Evolutionary conservation across 2,113 vertebrate genomes (phyloP).

Genomic region (Pongo abelii): DNA sequence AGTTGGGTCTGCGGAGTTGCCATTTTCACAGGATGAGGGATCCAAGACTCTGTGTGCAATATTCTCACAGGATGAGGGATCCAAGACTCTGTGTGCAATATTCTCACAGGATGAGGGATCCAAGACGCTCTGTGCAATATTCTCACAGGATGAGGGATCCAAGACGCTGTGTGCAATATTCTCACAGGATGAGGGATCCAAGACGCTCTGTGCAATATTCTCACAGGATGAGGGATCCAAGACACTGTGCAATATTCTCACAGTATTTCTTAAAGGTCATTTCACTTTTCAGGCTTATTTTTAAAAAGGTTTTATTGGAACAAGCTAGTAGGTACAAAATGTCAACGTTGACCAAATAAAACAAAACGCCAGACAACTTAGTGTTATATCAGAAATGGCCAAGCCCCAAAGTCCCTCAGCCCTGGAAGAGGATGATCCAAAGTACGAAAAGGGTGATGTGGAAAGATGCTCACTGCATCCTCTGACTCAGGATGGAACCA

Average conservation of each 20-base stretch:
- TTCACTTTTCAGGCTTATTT: not conserved
- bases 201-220: not conserved
- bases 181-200: not conserved
- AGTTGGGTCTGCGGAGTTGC: not conserved
- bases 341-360: not conserved
- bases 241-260: not conserved
- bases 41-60: too few species aligned
- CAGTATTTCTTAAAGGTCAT: not conserved
- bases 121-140: too few species aligned
- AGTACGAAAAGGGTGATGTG: not conserved
- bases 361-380: not conserved
- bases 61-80: not conserved
- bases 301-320: conserved; percentile 25
- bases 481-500: not conserved
- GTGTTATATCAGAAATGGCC: not conserved
- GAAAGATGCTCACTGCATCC: not conserved
- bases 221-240: not conserved
- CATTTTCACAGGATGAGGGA: not conserved
- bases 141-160: too few species aligned
- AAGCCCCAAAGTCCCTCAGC: not conserved
- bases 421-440: too few species aligned
- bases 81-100: too few species aligned
- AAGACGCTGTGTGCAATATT: not conserved
- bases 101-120: not conserved
- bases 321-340: not conserved